These are phyloP conservation scores for Hesperophylax magnus DNA, from an alignment of 1,140 invertebrate species.

Conservation along the genomic window DNA sequence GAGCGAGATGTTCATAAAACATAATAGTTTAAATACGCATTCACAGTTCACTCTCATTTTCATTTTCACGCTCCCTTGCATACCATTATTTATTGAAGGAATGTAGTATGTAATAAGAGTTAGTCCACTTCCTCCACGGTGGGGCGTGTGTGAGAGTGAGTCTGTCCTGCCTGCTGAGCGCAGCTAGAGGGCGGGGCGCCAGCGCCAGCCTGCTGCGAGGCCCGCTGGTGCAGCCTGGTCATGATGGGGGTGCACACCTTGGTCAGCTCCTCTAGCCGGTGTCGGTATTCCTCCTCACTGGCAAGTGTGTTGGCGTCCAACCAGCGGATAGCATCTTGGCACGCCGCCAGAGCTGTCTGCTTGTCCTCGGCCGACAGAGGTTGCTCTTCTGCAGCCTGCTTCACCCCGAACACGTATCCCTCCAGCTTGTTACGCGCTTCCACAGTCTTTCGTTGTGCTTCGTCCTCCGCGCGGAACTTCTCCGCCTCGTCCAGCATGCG, in stretches of 20 bases:
- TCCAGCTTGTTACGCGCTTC: too few species aligned
- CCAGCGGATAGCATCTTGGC: constrained; percentile 70
- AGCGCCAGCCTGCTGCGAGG: constrained; percentile 55
- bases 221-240: constrained; percentile 51
- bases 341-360: constrained; percentile 77
- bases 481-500: too few species aligned
- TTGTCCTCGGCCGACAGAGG: constrained; percentile 79
- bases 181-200: constrained; percentile 48
- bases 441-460: too few species aligned
- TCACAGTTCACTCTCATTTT: constrained; percentile 67
- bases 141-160: constrained; percentile 57
- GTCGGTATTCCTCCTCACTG: constrained; percentile 76
- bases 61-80: too few species aligned
- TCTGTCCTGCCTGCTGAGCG: constrained; percentile 62
- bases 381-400: constrained; percentile 55
- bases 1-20: too few species aligned
- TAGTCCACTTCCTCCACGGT: too few species aligned
- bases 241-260: constrained; percentile 71
- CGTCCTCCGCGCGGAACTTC: too few species aligned
- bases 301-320: constrained; percentile 75
- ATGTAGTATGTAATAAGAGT: too few species aligned
- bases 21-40: constrained; percentile 59
- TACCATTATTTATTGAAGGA: too few species aligned
- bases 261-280: constrained; percentile 72
- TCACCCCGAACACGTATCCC: too few species aligned